phyloP scores from a whole-genome alignment of 2,888 invertebrate species.

The Morpho achilles region DNA sequence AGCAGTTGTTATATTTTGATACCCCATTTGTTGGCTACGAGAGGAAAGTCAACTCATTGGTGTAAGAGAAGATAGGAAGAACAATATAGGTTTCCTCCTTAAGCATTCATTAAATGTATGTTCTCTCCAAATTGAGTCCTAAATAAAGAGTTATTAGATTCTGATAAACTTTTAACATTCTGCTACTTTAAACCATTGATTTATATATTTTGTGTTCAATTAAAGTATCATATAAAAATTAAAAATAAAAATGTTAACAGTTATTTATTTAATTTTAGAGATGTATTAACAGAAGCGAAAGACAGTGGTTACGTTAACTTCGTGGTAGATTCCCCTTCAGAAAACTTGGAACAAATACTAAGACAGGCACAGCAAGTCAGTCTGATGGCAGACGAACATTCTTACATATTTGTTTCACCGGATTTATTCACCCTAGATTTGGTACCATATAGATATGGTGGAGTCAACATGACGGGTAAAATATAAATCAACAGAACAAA shows the following conservation, averaged over 20 bases:
- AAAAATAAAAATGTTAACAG: neutral
- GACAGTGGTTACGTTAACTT: constrained; percentile 83
- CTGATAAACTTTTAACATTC: no score
- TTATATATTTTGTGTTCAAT: no score
- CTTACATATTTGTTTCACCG: constrained; percentile 87
- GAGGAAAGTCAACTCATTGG: no score
- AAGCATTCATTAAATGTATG: no score
- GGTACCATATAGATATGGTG: constrained; percentile 86
- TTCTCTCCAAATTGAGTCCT: no score
- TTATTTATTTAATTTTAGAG: constrained; percentile 54
- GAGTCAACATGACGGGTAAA: constrained; percentile 89
- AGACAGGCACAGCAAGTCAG: constrained; percentile 91
- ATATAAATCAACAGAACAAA: neutral
- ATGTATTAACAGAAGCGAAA: constrained; percentile 84
- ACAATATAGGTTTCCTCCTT: no score
- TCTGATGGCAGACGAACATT: constrained; percentile 87
- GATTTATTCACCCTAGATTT: constrained; percentile 90
- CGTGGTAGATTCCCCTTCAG: constrained; percentile 86
- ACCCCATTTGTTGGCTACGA: no score
- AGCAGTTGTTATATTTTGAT: no score
- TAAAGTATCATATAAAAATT: neutral
- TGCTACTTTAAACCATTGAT: no score
- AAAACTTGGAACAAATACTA: constrained; percentile 57
- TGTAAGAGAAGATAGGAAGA: no score
- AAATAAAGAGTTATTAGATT: no score